Conservation (phyloP, 1,140 invertebrate genomes). For the Dendroctonus valens region DNA sequence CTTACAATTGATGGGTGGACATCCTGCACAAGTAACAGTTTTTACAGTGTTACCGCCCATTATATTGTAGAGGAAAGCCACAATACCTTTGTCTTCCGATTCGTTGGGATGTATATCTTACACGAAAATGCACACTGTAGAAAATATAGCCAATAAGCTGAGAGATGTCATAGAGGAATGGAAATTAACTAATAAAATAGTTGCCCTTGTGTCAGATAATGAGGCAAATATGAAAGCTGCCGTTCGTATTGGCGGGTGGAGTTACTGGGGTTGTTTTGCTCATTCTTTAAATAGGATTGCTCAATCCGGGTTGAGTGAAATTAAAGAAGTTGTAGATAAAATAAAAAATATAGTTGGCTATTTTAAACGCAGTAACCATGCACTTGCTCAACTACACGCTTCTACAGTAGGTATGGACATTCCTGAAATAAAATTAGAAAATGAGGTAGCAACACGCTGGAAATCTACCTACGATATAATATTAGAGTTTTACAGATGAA, state of each 20-base stretch:
- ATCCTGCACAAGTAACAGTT: neutral
- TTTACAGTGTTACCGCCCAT: constrained; percentile 3
- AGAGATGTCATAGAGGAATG: neutral
- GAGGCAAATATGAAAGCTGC: neutral
- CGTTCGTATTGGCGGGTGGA: neutral
- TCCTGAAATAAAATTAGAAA: neutral
- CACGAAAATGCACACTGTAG: neutral
- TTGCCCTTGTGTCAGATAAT: constrained; percentile 1
- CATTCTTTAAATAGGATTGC: constrained; percentile 10
- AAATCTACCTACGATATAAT: constrained; percentile 6
- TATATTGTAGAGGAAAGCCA: neutral
- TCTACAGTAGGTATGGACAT: neutral
- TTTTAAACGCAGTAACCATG: constrained; percentile 1
- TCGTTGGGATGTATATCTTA: constrained; percentile 1
- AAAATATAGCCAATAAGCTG: constrained; percentile 4
- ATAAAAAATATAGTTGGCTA: neutral
- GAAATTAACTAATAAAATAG: constrained; percentile 2
- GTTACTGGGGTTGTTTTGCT: constrained; percentile 2
- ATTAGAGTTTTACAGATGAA: neutral
- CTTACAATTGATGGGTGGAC: constrained; percentile 13
- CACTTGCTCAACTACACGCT: neutral
- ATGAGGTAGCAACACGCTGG: neutral
- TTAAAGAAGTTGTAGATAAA: neutral
- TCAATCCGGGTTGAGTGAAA: neutral
- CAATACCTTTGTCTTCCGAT: neutral